These are phyloP conservation scores for rat (Rattus norvegicus) DNA, from an alignment of 2,113 vertebrate species.

Conservation along the genomic window GRCr8 NC_086023.1:131999001-131999500, in stretches of 20 bases:
- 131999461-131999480: neutral
- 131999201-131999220: neutral
- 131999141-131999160: neutral
- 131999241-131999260: neutral
- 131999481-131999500: neutral
- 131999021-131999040: neutral
- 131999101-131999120: neutral
- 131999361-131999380: neutral
- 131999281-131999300: neutral
- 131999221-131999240: neutral
- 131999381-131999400: neutral
- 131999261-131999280: neutral
- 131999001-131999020: neutral
- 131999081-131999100: neutral
- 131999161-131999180: neutral
- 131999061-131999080: neutral
- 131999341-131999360: neutral
- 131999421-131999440: neutral
- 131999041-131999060: neutral
- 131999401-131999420: neutral
- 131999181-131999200: neutral
- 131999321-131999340: too few species aligned
- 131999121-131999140: neutral
- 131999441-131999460: neutral
- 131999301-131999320: neutral